A percentile compares a stretch with the other conserved stretches of the same genome.
These are phyloP conservation scores for Terebella lapidaria DNA, from an alignment of 2,888 invertebrate species.

Conservation along the genomic window DNA sequence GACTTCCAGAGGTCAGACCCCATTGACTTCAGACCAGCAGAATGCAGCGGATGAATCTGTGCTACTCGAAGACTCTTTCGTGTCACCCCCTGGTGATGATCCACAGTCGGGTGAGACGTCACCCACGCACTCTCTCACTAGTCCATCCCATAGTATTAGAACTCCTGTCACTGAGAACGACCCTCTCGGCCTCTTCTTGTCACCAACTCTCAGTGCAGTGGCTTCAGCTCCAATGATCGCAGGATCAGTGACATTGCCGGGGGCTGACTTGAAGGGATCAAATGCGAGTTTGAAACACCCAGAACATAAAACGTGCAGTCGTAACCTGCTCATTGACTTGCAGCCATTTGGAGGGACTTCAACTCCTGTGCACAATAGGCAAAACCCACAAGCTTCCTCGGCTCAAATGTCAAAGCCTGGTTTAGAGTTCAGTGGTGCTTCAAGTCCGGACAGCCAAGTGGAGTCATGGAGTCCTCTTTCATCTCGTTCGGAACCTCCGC, in stretches of 20 bases:
- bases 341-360: conserved; percentile 8
- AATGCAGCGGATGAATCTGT: neutral
- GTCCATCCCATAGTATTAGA: conserved; percentile 19
- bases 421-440: conserved; percentile 9
- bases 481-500: neutral
- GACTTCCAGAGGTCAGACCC: neutral
- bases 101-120: neutral
- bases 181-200: conserved; percentile 65
- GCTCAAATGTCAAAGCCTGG: no score
- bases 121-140: neutral
- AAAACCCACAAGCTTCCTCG: no score
- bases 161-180: conserved; percentile 88
- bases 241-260: no score
- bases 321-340: conserved; percentile 15
- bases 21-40: neutral
- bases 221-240: neutral
- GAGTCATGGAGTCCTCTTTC: conserved; percentile 16
- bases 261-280: no score
- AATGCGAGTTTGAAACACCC: no score
- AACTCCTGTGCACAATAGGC: conserved; percentile 6
- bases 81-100: neutral
- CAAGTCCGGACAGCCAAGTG: conserved; percentile 18
- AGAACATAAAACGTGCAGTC: no score
- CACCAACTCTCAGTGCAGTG: neutral
- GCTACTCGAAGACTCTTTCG: neutral